Base-by-base conservation (phyloP, 2,888 invertebrate species). In the Nemurella pictetii region DNA sequence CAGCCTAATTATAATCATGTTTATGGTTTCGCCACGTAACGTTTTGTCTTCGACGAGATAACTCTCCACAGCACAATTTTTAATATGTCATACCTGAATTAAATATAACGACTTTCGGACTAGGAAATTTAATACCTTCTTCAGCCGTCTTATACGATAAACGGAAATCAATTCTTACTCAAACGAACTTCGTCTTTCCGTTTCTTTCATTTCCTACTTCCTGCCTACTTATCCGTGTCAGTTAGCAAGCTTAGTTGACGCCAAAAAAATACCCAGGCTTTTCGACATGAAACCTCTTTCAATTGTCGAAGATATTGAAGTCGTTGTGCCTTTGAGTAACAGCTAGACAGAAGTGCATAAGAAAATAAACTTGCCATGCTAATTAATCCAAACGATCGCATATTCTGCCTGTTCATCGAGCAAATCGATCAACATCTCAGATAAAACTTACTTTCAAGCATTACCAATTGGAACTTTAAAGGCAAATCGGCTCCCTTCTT, bases 131-230 rank as follows among this genome's bases (percentile, higher is more conserved):
- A 75, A 75, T 75, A 75, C 28, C 9, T 75, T 75, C 27, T 26
- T 25, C 4, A n/a, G 26, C 26, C 75, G 75, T 75, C 75, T 75
- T 75, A 36, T 15, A 28, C 75, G 26, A 27, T 75, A 28, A 75
- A 75, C 75, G 75, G 75, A 75, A 75, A 75, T 75, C 75, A 75
- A 75, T 75, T 75, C 75, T 75, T 75, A 75, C 28, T 9, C 75
- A 9, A 28, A 28, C 28, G 75, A 75, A 75, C 28, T 75, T 28
- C 28, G 75, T 75, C 75, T 75, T 75, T 26, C 26, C 27, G 27
- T 28, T 75, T 75, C 75, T 75, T 75, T 27, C 75, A 75, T 75
- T 75, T 28, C 28, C 26, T 75, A 75, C 75, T 75, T 75, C 75
- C 75, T 75, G 75, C 26, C 27, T 27, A 27, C 26, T 75, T 55